A percentile compares a stretch with the other conserved stretches of the same genome.
These are phyloP conservation scores for Bruchidius siliquastri DNA, from an alignment of 2,888 invertebrate genomes.

Conservation along the genomic window DNA sequence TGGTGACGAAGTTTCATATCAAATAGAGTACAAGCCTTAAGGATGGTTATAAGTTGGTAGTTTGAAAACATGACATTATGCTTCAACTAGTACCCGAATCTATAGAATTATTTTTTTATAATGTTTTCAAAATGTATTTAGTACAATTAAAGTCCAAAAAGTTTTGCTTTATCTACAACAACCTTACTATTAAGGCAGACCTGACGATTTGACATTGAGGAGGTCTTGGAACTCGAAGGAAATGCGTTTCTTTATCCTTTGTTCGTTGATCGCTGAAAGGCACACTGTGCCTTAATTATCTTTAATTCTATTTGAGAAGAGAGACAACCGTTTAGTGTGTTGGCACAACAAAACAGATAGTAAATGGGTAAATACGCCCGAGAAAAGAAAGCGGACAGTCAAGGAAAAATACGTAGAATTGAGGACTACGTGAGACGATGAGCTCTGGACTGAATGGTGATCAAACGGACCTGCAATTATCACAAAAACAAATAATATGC, in stretches of 20 bases:
- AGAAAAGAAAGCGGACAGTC: background rate
- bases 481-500: background rate
- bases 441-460: background rate
- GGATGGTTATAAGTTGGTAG: too few species aligned
- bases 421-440: background rate
- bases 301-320: background rate
- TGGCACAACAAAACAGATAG: background rate
- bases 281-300: background rate
- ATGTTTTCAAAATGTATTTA: too few species aligned
- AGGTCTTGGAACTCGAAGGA: background rate
- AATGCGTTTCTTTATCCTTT: background rate
- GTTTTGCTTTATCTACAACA: background rate
- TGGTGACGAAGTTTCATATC: too few species aligned
- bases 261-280: background rate
- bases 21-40: too few species aligned
- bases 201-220: background rate
- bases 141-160: too few species aligned
- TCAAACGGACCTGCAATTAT: background rate
- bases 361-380: background rate
- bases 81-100: too few species aligned
- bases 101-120: too few species aligned
- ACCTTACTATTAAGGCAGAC: background rate
- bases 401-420: background rate
- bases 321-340: background rate
- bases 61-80: too few species aligned